A percentile compares a stretch with the other conserved stretches of the same genome.
Evolutionary conservation across 92 coral and sea anemone genomes (phyloP).

Genomic region (Palythoa heliodiscus): DNA sequence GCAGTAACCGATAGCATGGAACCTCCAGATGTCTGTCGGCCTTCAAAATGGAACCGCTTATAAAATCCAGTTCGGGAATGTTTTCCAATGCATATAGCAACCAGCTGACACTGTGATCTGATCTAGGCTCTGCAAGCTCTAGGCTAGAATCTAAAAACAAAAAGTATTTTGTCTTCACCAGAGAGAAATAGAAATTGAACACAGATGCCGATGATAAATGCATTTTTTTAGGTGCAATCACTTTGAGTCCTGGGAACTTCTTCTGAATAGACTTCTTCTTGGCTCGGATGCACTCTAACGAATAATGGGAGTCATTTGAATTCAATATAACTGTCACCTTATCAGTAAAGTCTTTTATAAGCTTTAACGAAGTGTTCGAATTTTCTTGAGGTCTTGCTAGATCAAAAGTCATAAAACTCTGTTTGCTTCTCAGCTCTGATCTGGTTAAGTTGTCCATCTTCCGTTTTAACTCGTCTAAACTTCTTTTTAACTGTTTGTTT

Average conservation of each 20-base stretch:
- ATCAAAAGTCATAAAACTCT: not conserved
- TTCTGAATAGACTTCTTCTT: not conserved
- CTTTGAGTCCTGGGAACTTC: not conserved
- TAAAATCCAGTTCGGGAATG: slow-evolving; percentile 65
- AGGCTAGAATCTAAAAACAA: slow-evolving; percentile 47
- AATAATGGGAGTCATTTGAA: not conserved
- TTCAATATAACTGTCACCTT: not conserved
- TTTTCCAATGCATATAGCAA: slow-evolving; percentile 56
- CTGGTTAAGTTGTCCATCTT: not conserved
- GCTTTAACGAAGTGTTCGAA: not conserved
- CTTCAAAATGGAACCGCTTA: slow-evolving; percentile 67
- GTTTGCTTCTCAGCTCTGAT: not conserved
- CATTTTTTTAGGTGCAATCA: not conserved
- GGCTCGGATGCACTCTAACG: not conserved
- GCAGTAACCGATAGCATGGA: slow-evolving; percentile 57
- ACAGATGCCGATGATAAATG: not conserved
- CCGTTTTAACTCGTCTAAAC: not conserved
- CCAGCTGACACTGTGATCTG: slow-evolving; percentile 53
- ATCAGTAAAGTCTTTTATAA: not conserved
- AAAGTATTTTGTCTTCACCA: slow-evolving; percentile 58
- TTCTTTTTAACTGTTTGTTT: not conserved
- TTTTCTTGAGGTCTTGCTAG: not conserved
- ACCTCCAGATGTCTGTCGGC: slow-evolving; percentile 43
- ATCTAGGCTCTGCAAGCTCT: slow-evolving; percentile 26
- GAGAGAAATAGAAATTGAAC: slow-evolving; percentile 41